A percentile compares a stretch with the other conserved stretches of the same genome.
phyloP scores from a whole-genome alignment of 1,140 invertebrate species.

The Caenorhabditis brenneri region DNA sequence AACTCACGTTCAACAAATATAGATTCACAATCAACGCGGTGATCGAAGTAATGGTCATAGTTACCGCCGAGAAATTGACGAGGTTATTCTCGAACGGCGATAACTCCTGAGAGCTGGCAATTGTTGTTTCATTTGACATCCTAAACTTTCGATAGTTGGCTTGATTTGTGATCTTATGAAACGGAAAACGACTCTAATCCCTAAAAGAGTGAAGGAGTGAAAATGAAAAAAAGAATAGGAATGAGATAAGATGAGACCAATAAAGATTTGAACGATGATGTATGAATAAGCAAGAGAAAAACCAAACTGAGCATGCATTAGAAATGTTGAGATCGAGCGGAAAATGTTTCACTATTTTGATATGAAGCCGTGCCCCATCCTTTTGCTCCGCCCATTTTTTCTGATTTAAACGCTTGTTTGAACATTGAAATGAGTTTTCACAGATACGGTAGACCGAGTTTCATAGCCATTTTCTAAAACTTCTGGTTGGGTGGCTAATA shows the following conservation, averaged over 20 bases:
- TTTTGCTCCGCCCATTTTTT: background rate
- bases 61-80: background rate
- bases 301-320: background rate
- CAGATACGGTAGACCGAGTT: background rate
- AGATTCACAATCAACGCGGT: conserved; percentile 54
- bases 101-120: background rate
- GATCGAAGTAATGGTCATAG: conserved; percentile 37
- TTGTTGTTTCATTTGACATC: conserved; percentile 7
- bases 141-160: background rate
- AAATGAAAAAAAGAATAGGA: background rate
- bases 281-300: background rate
- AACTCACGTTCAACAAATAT: conserved; percentile 54
- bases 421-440: background rate
- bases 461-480: background rate
- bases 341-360: conserved; percentile 8
- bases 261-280: conserved; percentile 27
- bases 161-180: background rate
- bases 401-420: background rate
- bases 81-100: background rate
- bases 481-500: conserved; percentile 20
- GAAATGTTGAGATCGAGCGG: background rate
- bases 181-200: background rate
- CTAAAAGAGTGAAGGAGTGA: background rate
- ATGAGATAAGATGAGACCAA: conserved; percentile 9
- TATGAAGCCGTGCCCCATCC: background rate